Evolutionary conservation across 2,797 vertebrate species (phyloP), one percentile per base, ranked within the genome.

Genomic region (Delichon dasypus): DNA sequence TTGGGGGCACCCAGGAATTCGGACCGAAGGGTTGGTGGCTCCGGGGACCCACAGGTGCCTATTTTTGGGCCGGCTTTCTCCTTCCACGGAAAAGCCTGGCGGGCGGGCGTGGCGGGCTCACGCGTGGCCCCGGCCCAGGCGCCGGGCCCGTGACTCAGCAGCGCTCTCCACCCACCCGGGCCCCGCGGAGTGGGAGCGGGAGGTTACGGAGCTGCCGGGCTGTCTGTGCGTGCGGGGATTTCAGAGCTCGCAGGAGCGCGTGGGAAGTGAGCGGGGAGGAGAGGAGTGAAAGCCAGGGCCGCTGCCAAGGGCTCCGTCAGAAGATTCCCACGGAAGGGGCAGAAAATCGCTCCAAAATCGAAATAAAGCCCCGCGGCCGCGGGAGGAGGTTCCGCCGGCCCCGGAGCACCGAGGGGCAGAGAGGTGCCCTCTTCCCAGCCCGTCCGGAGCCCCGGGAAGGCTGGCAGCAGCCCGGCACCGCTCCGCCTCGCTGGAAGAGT

Each of bases 271-370:
- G 79, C 4, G 16, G 60, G 89, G 88, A 89, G 87, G 90, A 94
- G 87, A 40, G 4, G 61, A 77, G 84, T 7, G 80, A 94, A 86
- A 93, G 85, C 51, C 89, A 44, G 57, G 74, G 85, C 42, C 26
- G 73, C 89, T 89, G 88, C 92, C 92, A 94, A 93, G 91, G 86
- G 89, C 85, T 91, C 94, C 93, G 10, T 50, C 58, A 90, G 89
- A 90, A 88, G 78, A 27, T 76, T 92, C 58, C 68, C 80, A 61
- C 12, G 1, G 5, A 7, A 75, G 64, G 68, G 68, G 40, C 68
- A 34, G 48, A 73, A 80, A 80, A 60, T 13, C 8, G 0, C 48
- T 29, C 32, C 42, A 5, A 61, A 36, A 82, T 32, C 55, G 36
- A 62, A 68, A 44, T 3, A 25, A 75, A 88, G 42, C 48, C 10